Percentiles rank a stretch among this genome's conserved stretches.
Conservation (phyloP, 2,797 vertebrate species). For the Sebastes diaconus region DNA sequence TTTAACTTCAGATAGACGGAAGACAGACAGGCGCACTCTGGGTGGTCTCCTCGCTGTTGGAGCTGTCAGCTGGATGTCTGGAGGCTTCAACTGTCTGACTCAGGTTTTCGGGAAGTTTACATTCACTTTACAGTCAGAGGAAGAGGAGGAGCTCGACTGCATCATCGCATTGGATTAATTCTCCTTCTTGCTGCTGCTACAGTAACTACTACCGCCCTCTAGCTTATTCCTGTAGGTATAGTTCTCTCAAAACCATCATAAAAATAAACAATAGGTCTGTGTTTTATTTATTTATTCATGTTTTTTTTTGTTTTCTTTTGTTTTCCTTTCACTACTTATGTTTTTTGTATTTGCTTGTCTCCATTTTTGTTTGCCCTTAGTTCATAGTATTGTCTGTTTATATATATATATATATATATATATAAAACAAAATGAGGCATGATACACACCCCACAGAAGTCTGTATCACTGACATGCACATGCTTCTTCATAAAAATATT, state of each 20-base stretch:
- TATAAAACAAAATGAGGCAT: too few relatives aligned
- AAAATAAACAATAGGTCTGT: not conserved
- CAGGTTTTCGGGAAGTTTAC: constrained; percentile 27
- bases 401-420: too few relatives aligned
- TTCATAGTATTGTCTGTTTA: too few relatives aligned
- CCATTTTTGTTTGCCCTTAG: too few relatives aligned
- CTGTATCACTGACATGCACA: too few relatives aligned
- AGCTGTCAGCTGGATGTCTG: not conserved
- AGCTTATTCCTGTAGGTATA: not conserved
- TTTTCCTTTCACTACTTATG: too few relatives aligned
- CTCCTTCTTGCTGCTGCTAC: not conserved
- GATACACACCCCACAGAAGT: too few relatives aligned
- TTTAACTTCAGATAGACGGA: not conserved
- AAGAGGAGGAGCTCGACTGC: constrained; percentile 43
- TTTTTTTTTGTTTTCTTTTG: too few relatives aligned
- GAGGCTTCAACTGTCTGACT: not conserved
- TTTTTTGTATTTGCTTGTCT: too few relatives aligned
- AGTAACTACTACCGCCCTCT: constrained; percentile 38
- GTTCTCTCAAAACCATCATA: not conserved
- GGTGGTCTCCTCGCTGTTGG: not conserved
- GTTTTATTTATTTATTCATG: too few relatives aligned
- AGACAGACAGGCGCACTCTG: too few relatives aligned
- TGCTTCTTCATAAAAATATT: too few relatives aligned
- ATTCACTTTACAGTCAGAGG: constrained; percentile 7
- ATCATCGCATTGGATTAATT: not conserved